Base-by-base conservation (phyloP, 2,113 vertebrate genomes). In the Phylloscopus trochilus region DNA sequence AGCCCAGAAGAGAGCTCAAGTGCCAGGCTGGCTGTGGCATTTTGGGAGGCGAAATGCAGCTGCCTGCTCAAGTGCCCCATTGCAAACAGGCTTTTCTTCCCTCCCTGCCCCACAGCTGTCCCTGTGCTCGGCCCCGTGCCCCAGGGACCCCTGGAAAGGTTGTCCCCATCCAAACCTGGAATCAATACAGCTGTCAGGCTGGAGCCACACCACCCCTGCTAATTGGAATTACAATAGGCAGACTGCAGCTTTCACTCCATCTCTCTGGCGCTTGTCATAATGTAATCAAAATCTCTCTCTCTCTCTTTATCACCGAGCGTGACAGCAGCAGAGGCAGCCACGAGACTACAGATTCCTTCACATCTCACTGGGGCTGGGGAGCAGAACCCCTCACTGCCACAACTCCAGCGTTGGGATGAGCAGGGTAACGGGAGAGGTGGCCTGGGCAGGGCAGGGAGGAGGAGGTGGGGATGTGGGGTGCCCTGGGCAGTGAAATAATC, bases 201-300 rank as follows among this genome's bases (percentile, higher is more conserved):
- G 31, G 9, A 64, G 81, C 89, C 96, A 93, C 59, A 2, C 55
- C 60, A 55, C n/a, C 89, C 70, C 91, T 85, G 72, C 94, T 97
- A 95, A 96, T 86, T 96, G 91, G 84, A 90, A 94, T 85, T 69
- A 89, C 78, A 89, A 85, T 10, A 91, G 94, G 89, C 92, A 95
- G 84, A 18, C 87, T 87, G 75, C 87, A 94, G 96, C 87, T 81
- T 23, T 91, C 92, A 55, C 84, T 96, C 94, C 67, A 91, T 78
- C 95, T 52, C 87, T 52, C 83, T 62, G 62, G 59, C 84, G 28
- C 92, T 93, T 91, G 94, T 88, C 95, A 95, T 89, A 90, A 85
- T 31, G 82, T 41, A 94, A 95, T 92, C 96, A 96, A 93, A 97
- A 92, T 41, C 82, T 78, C 91, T 85, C 74, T 49, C 20, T 15